A percentile compares a stretch with the other conserved stretches of the same genome.
Conservation (phyloP, 2,888 invertebrate species). For the Morpho helenor region DNA sequence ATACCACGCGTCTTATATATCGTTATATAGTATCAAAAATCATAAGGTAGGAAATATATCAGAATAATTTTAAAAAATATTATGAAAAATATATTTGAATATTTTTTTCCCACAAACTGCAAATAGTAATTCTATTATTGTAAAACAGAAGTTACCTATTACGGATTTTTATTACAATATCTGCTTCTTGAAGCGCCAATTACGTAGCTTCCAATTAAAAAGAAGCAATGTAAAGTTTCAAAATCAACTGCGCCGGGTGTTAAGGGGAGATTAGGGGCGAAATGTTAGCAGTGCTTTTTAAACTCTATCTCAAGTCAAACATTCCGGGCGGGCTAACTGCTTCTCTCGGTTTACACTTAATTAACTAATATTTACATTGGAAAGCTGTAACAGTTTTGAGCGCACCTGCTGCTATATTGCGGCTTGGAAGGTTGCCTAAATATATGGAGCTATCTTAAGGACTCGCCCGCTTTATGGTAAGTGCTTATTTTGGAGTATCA, state of each 20-base stretch:
- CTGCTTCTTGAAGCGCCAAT: neutral
- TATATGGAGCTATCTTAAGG: constrained; percentile 3
- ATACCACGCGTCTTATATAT: no score
- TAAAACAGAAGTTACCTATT: neutral
- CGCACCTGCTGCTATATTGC: constrained; percentile 56
- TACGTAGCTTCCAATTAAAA: constrained; percentile 7
- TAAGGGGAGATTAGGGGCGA: constrained; percentile 5
- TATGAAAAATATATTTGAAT: no score
- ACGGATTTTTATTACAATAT: neutral
- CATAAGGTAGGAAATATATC: no score
- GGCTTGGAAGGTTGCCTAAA: constrained; percentile 49
- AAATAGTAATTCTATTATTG: neutral
- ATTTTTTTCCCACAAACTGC: no score
- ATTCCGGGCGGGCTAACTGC: constrained; percentile 37
- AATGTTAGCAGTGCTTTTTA: constrained; percentile 35
- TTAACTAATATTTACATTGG: constrained; percentile 77
- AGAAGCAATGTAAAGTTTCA: constrained; percentile 2
- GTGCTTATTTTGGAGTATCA: neutral
- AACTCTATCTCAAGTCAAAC: constrained; percentile 44
- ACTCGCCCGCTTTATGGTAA: neutral
- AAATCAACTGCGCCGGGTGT: constrained; percentile 7
- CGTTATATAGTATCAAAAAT: no score
- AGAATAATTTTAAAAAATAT: no score
- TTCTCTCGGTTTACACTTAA: constrained; percentile 66
- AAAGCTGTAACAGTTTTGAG: constrained; percentile 61